Conservation (phyloP, 2,888 invertebrate genomes). For the Tenthredo notha region DNA sequence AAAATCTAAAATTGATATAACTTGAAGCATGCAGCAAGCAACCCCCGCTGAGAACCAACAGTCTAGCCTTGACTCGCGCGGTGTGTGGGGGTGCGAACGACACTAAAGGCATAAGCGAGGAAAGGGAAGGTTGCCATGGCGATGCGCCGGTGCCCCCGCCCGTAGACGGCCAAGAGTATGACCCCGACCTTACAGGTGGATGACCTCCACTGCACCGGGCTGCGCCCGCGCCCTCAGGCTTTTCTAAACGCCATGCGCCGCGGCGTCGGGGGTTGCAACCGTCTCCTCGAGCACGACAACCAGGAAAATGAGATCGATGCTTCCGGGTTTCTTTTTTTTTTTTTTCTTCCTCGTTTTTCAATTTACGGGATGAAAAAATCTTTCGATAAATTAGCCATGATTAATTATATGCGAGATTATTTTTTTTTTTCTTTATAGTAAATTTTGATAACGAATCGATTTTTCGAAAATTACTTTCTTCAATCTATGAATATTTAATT, state of each 20-base stretch:
- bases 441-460: not conserved
- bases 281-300: slow-evolving; percentile 1
- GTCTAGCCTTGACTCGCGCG: slow-evolving; percentile 50
- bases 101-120: slow-evolving; percentile 7
- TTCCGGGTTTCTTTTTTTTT: not conserved
- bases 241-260: slow-evolving; percentile 35
- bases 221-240: slow-evolving; percentile 70
- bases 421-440: not conserved
- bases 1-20: not conserved
- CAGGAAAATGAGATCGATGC: slow-evolving; percentile 44
- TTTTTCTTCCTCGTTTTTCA: not conserved
- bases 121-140: slow-evolving; percentile 74
- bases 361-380: not conserved
- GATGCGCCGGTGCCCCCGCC: slow-evolving; percentile 65
- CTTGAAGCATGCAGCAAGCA: not conserved
- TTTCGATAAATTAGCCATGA: not conserved
- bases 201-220: slow-evolving; percentile 77
- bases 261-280: slow-evolving; percentile 61
- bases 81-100: not conserved
- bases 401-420: not conserved
- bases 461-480: not conserved
- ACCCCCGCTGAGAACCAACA: slow-evolving; percentile 29
- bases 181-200: slow-evolving; percentile 79
- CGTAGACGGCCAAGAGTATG: slow-evolving; percentile 73
- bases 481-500: not conserved